Evolutionary conservation across 1,140 invertebrate genomes (phyloP).

Genomic region (Drosophila persimilis): DNA sequence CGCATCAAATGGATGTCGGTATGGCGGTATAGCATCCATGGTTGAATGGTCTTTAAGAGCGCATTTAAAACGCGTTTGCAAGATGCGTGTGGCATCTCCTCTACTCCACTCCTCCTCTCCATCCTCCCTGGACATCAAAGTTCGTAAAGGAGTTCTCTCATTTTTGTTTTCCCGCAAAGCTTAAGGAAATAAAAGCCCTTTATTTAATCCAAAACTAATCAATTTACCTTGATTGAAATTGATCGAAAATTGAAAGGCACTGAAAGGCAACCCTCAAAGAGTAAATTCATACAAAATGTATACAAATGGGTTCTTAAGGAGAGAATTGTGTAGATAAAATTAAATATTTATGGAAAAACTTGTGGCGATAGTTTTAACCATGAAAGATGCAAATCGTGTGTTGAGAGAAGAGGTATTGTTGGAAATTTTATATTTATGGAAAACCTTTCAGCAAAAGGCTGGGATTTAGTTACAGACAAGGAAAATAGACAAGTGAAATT

Average conservation of each 20-base stretch:
- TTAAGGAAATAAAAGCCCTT: not conserved
- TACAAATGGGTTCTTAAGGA: not conserved
- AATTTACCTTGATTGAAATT: constrained; percentile 19
- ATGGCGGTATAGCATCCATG: not conserved
- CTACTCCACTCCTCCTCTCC: no score
- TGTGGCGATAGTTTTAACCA: no score
- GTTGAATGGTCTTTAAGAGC: constrained; percentile 62
- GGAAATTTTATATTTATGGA: not conserved
- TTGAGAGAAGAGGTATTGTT: no score
- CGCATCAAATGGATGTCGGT: constrained; percentile 3
- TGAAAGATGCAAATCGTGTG: no score
- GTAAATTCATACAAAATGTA: not conserved
- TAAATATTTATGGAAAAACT: no score
- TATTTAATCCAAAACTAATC: constrained; percentile 16
- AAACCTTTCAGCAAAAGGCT: no score
- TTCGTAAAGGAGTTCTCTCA: not conserved
- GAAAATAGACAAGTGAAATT: not conserved
- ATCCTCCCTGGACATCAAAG: no score
- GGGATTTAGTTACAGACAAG: not conserved
- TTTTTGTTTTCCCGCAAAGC: not conserved
- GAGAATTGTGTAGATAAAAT: no score
- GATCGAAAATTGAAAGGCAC: constrained; percentile 16
- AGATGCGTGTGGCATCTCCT: constrained; percentile 26
- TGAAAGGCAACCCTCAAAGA: not conserved
- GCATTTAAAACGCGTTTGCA: constrained; percentile 74